Base-by-base conservation (phyloP, 2,888 invertebrate genomes). In the Heterodera filipjevi region DNA sequence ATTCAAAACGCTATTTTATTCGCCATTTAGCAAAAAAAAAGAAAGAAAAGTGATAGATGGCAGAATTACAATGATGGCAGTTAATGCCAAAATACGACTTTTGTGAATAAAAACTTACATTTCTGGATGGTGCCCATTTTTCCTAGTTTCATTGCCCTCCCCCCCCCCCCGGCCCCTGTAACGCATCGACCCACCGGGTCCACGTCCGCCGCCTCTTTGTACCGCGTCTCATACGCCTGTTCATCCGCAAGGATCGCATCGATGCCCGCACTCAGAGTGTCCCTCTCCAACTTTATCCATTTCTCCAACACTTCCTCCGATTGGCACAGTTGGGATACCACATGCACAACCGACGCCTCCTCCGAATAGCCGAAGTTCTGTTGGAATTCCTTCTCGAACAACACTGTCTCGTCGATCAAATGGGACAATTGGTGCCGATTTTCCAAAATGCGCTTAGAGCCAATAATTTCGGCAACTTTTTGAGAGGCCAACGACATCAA, bases 331-430 rank as follows among this genome's bases (percentile, higher is more conserved):
- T 72, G 70, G 8, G 83, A 78, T 33, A 83, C 77, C 2, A 83
- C 84, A 33, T 85, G 82, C 35, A 75, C n/a, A n/a, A n/a, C 53
- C 8, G 80, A 71, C 2, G 78, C 66, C 30, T 80, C 82, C 35
- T 77, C 79, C 19, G 76, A 71, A 66, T 82, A 79, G 22, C 77
- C 80, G 66, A 75, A 75, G 59, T 75, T 75, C 19, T 79, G 59
- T 10, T 32, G 30, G 33, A 85, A 75, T 46, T 84, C 83, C 49
- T 79, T 79, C 39, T 90, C 90, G 86, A 91, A 91, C 64, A 89
- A 80, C 77, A 90, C 84, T 3, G 89, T 86, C 83, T 91, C 90
- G 80, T 91, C 91, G n/a, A 91, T 86, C 73, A 90, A 84, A 84
- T 91, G 90, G 2, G 90, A 89, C 82, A 90, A 90, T 71, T 87